A percentile compares a stretch with the other conserved stretches of the same genome.
These are phyloP conservation scores for Holothuria scabra DNA, from an alignment of 53 echinoderm and acorn worm species.

Conservation along the genomic window DNA sequence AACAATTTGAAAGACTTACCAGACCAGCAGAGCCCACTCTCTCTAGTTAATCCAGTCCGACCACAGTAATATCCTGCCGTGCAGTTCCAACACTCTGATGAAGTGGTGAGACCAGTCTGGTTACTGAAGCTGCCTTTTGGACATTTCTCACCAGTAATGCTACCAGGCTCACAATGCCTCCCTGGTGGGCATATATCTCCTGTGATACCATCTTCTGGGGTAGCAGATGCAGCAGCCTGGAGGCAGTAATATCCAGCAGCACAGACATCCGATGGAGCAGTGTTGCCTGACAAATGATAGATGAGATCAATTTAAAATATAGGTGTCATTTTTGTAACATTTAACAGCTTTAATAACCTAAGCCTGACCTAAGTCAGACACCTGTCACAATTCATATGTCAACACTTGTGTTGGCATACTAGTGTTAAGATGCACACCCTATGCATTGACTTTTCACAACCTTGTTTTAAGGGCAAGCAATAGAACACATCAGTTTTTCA, in stretches of 20 bases:
- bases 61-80: conserved; percentile 92
- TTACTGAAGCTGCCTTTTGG: conserved; percentile 92
- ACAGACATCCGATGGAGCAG: conserved; percentile 72
- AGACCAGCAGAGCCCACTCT: conserved; percentile 83
- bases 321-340: too few species aligned
- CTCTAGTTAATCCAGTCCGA: conserved; percentile 73
- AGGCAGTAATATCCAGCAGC: conserved; percentile 86
- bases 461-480: too few species aligned
- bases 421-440: too few species aligned
- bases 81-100: conserved; percentile 85
- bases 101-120: conserved; percentile 66
- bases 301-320: not conserved
- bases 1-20: not conserved
- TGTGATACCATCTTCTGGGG: conserved; percentile 74
- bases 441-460: too few species aligned
- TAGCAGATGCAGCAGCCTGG: conserved; percentile 65
- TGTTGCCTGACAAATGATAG: conserved; percentile 65
- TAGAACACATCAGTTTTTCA: too few species aligned
- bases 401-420: too few species aligned
- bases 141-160: conserved; percentile 76
- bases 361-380: too few species aligned
- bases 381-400: too few species aligned
- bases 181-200: conserved; percentile 88
- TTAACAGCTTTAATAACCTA: too few species aligned
- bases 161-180: conserved; percentile 86